Percentiles rank a stretch among this genome's conserved stretches.
phyloP scores from a whole-genome alignment of 2,888 invertebrate species.

The Parnassius smintheus region DNA sequence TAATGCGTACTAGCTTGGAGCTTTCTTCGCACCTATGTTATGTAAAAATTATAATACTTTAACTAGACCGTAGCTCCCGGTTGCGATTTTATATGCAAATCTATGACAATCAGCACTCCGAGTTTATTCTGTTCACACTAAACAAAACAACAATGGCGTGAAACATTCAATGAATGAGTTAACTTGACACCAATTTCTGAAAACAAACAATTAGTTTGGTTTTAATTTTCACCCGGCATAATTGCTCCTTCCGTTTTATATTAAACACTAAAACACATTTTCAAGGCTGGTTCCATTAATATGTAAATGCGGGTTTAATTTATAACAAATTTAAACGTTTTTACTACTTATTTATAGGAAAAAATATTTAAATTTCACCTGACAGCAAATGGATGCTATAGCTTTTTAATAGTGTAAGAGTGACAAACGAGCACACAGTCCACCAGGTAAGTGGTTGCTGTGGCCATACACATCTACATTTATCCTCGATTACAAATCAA shows the following conservation, averaged over 20 bases:
- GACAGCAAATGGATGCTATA: no score
- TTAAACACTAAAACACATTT: constrained; percentile 1
- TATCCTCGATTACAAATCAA: no score
- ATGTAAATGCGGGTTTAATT: no score
- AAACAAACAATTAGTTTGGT: constrained; percentile 21
- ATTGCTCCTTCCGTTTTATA: constrained; percentile 13
- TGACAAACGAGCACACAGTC: no score
- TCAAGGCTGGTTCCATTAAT: constrained; percentile 16
- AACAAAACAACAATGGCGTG: constrained; percentile 22
- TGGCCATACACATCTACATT: no score
- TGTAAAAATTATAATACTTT: not conserved
- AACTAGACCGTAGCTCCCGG: constrained; percentile 11
- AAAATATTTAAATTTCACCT: no score
- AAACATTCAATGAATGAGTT: constrained; percentile 17
- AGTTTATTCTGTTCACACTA: constrained; percentile 1
- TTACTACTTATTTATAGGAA: no score
- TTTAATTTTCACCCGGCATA: constrained; percentile 14
- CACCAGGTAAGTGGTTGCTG: no score
- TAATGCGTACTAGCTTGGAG: no score
- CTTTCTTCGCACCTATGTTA: no score
- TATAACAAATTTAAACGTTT: no score
- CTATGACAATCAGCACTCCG: not conserved
- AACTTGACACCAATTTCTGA: constrained; percentile 31
- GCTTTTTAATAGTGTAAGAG: no score
- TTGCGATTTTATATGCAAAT: constrained; percentile 5